Evolutionary conservation across 2,888 invertebrate species (phyloP), one percentile per base, ranked within the genome.

Genomic region (Erpobdella octoculata): DNA sequence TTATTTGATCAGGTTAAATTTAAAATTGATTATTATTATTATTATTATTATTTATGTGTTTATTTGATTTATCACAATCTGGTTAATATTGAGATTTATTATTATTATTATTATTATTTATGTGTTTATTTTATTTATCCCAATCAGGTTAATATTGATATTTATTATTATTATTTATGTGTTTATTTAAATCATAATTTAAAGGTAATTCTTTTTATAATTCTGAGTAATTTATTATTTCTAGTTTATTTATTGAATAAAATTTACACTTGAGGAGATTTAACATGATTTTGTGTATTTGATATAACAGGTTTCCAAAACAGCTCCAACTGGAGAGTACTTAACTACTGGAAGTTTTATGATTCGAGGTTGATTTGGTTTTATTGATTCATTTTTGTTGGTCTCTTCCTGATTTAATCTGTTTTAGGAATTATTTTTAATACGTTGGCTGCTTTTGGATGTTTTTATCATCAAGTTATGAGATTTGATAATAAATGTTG

Each of bases 301-400:
- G 37, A 6, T 46, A 21, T 71, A 64, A n/a, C 35, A 81, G 85
- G 95, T 98, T 21, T 92, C 92, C 37, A 95, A 98, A 85, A 94
- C 94, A 0, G 97, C 98, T 0, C 98, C 97, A 0, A 90, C 93
- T 9, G 98, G 98, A 73, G 97, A 99, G 85, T 98, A 94, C 84
- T 87, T 98, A 73, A 89, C 91, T 1, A 93, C 96, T 0, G 98
- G 83, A 48, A 82, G 82, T 73, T 83, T 83, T 71, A 83, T 83
- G 82, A 80, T 83, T 62, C 77, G 97, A 73, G 84, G 79, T 74
- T 21, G n/a, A 6, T 15, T 65, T 38, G 15, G 21, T 35, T 35
- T 25, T 35, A 37, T 37, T 12, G 12, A 21, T 36, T 37, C 35
- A 33, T n/a, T 33, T 65, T 12, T 65, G n/a, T 65, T 33, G 33